These are phyloP conservation scores for Polymixis flavicincta DNA, from an alignment of 2,888 invertebrate genomes.

Conservation along the genomic window DNA sequence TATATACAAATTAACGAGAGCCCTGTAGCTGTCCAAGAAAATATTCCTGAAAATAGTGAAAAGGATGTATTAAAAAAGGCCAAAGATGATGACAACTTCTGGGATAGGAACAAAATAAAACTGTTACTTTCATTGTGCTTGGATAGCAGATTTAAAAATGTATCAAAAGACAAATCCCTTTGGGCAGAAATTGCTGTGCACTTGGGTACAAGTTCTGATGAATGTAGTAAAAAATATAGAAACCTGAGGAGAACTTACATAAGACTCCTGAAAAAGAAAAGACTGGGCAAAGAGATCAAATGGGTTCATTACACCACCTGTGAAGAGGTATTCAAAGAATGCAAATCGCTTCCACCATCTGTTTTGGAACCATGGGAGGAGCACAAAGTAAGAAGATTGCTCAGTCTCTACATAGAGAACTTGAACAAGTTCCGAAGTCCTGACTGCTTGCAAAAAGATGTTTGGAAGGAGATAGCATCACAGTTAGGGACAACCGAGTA, in stretches of 20 bases:
- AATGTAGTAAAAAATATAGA: constrained; percentile 84
- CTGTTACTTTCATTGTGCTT: constrained; percentile 80
- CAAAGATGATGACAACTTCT: constrained; percentile 80
- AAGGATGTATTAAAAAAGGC: constrained; percentile 68
- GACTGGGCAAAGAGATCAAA: constrained; percentile 83
- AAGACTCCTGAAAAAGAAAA: constrained; percentile 84
- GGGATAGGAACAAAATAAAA: constrained; percentile 84
- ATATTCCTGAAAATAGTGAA: constrained; percentile 62
- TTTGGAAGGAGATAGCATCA: constrained; percentile 86
- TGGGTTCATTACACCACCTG: constrained; percentile 85
- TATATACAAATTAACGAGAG: constrained; percentile 79
- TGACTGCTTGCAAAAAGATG: constrained; percentile 81
- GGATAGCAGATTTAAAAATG: constrained; percentile 76
- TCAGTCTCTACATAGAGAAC: constrained; percentile 84
- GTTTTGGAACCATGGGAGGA: constrained; percentile 85
- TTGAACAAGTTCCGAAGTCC: constrained; percentile 78
- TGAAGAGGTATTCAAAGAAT: constrained; percentile 85
- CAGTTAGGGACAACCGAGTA: constrained; percentile 82
- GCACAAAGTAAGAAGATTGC: constrained; percentile 78
- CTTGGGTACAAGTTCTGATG: constrained; percentile 79
- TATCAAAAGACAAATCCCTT: constrained; percentile 75
- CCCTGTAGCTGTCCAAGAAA: constrained; percentile 67
- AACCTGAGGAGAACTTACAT: constrained; percentile 84
- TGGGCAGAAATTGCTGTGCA: constrained; percentile 81
- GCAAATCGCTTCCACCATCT: constrained; percentile 77